phyloP scores from a whole-genome alignment of 2,113 vertebrate species.

The Dermatemys mawii region DNA sequence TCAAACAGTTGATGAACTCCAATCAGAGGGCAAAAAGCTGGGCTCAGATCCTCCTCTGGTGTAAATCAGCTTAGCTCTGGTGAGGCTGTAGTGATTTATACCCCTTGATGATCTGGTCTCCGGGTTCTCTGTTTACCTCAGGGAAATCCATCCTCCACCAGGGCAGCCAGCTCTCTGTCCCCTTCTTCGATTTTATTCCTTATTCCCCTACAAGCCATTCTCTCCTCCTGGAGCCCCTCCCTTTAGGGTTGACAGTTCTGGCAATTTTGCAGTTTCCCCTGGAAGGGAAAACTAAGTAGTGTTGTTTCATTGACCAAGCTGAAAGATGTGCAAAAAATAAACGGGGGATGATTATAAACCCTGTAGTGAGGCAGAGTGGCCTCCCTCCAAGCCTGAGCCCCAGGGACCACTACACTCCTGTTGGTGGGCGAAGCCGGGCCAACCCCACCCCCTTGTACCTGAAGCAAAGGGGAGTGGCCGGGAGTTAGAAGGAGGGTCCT shows the following conservation, averaged over 20 bases:
- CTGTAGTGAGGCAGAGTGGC: neutral
- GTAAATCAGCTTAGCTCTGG: too few relatives aligned
- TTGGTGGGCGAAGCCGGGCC: neutral
- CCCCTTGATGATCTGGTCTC: neutral
- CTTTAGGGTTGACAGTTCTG: neutral
- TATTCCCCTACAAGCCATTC: neutral
- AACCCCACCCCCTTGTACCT: too few relatives aligned
- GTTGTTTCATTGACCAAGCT: neutral
- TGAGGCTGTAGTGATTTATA: neutral
- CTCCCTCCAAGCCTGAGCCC: neutral
- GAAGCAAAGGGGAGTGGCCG: neutral
- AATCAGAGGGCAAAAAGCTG: too few relatives aligned
- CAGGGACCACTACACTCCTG: neutral
- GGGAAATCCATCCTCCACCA: neutral
- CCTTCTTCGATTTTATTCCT: neutral
- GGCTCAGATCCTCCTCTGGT: too few relatives aligned
- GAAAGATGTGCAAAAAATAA: neutral
- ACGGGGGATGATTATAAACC: neutral
- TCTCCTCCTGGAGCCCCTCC: neutral
- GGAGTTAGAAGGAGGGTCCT: neutral
- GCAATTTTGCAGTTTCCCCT: neutral
- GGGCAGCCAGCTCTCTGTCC: neutral
- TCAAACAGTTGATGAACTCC: neutral
- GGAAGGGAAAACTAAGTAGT: neutral
- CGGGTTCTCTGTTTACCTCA: neutral